Evolutionary conservation across 2,797 vertebrate species (phyloP).

Genomic region (Sebastes paucispinis): DNA sequence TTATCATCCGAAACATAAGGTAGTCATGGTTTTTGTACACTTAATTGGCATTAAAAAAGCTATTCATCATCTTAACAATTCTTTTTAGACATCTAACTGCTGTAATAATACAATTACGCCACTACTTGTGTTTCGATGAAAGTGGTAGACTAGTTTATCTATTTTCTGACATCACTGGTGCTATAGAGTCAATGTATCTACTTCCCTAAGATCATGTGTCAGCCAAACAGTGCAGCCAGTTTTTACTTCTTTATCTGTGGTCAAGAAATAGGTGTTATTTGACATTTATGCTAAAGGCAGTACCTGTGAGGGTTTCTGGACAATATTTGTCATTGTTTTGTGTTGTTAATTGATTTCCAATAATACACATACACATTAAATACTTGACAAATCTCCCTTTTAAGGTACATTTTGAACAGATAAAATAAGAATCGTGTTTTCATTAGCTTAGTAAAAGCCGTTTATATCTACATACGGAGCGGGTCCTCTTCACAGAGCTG

Average conservation of each 20-base stretch:
- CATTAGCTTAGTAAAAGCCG: too few relatives aligned
- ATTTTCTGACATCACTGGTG: background rate
- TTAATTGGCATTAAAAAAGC: background rate
- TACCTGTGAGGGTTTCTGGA: too few relatives aligned
- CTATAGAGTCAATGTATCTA: rapidly evolving
- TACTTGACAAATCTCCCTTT: too few relatives aligned
- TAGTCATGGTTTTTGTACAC: too few relatives aligned
- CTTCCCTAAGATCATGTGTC: background rate
- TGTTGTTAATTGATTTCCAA: too few relatives aligned
- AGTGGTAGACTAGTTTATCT: background rate
- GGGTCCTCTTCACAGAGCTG: too few relatives aligned
- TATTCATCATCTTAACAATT: background rate
- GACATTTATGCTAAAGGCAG: background rate
- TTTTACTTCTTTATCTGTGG: background rate
- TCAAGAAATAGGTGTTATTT: background rate
- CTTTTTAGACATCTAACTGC: background rate
- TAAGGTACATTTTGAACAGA: too few relatives aligned
- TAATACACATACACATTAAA: too few relatives aligned
- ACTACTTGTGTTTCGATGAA: background rate
- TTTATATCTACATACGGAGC: too few relatives aligned
- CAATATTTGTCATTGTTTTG: too few relatives aligned
- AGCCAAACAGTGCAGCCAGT: background rate
- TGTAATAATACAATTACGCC: background rate
- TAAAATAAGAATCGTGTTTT: too few relatives aligned
- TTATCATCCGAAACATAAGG: background rate